These are phyloP conservation scores for Carcinoscorpius rotundicauda DNA, from an alignment of 1,140 invertebrate species.

Conservation along the genomic window DNA sequence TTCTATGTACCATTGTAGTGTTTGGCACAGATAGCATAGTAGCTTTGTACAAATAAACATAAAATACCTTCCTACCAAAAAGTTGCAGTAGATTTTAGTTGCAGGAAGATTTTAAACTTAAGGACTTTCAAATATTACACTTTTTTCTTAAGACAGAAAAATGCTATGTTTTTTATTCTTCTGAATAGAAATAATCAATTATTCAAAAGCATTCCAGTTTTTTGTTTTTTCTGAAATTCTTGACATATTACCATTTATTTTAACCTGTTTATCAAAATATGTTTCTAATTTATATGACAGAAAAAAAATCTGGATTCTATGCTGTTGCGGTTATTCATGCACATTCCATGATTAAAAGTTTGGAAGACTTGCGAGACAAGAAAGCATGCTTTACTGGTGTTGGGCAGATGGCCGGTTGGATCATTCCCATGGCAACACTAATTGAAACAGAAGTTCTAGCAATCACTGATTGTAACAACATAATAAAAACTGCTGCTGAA, in stretches of 20 bases:
- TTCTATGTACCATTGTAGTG: too few species aligned
- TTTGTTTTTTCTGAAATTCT: constrained; percentile 4
- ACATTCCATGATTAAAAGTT: constrained; percentile 46
- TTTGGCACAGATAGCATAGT: too few species aligned
- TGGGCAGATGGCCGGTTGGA: constrained; percentile 82
- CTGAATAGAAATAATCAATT: too few species aligned
- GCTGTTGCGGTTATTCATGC: constrained; percentile 74
- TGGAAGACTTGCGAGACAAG: constrained; percentile 56
- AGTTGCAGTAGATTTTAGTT: too few species aligned
- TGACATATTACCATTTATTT: constrained; percentile 2
- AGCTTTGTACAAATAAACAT: too few species aligned
- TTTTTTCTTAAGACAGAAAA: too few species aligned
- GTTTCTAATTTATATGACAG: constrained; percentile 16
- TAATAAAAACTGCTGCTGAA: constrained; percentile 79
- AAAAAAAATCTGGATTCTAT: constrained; percentile 38
- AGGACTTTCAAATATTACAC: too few species aligned
- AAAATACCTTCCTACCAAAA: too few species aligned
- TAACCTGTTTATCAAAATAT: neutral
- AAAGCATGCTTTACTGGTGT: constrained; percentile 83
- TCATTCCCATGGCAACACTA: constrained; percentile 59
- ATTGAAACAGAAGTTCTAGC: constrained; percentile 22
- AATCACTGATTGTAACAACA: constrained; percentile 69
- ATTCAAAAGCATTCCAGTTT: neutral
- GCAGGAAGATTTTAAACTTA: too few species aligned
- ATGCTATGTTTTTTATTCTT: too few species aligned